Conservation (phyloP, 2,113 vertebrate species). For the Garra rufa region DNA sequence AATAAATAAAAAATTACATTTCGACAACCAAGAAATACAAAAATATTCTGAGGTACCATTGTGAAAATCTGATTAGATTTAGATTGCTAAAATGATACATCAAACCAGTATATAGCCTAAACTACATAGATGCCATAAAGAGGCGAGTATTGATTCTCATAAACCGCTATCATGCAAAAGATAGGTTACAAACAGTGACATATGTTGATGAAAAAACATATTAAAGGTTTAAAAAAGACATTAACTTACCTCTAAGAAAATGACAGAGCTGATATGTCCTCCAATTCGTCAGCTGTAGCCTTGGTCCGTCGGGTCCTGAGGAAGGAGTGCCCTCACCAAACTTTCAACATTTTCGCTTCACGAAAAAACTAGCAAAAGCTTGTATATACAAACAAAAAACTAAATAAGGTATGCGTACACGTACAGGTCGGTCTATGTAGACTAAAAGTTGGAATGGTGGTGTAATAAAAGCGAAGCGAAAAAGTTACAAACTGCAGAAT, state of each 20-base stretch:
- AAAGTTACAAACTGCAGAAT: not conserved
- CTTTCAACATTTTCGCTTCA: constrained; percentile 32
- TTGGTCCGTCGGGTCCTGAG: constrained; percentile 17
- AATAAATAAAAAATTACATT: not conserved
- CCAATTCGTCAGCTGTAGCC: not conserved
- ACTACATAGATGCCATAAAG: not conserved
- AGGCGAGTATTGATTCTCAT: not conserved
- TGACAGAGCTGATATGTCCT: not conserved
- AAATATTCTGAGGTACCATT: constrained; percentile 12
- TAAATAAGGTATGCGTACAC: not conserved
- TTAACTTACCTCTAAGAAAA: constrained; percentile 35
- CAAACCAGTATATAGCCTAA: not conserved
- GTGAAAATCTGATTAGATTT: not conserved
- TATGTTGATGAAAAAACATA: not conserved
- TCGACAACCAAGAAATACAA: not conserved
- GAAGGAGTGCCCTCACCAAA: constrained; percentile 39
- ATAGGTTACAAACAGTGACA: not conserved
- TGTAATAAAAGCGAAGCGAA: not conserved
- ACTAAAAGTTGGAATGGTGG: not conserved
- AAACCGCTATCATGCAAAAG: constrained; percentile 7
- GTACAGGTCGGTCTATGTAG: not conserved
- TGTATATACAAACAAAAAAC: not conserved
- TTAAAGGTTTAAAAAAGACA: not conserved
- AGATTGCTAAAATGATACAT: not conserved
- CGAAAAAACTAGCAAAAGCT: constrained; percentile 6